Base-by-base conservation (phyloP, 1,140 invertebrate genomes). In the Rhagoletis zephyria region DNA sequence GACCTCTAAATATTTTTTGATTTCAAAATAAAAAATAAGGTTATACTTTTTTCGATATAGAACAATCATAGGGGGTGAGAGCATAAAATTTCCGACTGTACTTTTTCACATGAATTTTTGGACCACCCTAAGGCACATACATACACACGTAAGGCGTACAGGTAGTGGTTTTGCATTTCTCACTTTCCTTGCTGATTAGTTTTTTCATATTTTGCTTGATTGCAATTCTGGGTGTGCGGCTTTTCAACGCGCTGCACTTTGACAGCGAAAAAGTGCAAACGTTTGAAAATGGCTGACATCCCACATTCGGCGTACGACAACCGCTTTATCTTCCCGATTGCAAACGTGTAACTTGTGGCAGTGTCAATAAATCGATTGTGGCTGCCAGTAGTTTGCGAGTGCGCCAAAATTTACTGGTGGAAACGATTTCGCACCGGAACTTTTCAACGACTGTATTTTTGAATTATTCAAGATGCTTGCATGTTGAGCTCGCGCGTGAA, bases 211-310 rank as follows among this genome's bases (percentile, higher is more conserved):
- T 56, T 42, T 6, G 42, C 3, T 45, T 74, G 30, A 74, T 74
- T 74, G 67, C 45, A 74, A 74, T 74, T 74, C 67, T 45, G 67
- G 42, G 67, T 6, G 67, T 40, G 12, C 67, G 67, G 45, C 67
- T 74, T 74, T 74, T 48, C 67, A 74, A 74, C 40, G 67, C 67
- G 9, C 12, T 42, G 67, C 67, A 74, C 67, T 74, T 74, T 56
- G 51, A 40, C 40, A 30, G 40, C 40, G 14, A 74, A 74, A 48
- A 42, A 74, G 67, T 48, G 67, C 40, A 74, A 74, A 74, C 42
- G 67, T 74, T 74, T 42, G 40, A n/a, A 74, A 74, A 74, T 74
- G 67, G 12, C 67, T 42, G 45, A 3, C 64, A 30, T 74, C 14
- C 67, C 67, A 48, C 40, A 45, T 4, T 74, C 67, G 42, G 42